Conservation (phyloP, 1,140 invertebrate species). For the Drosophila auraria region DNA sequence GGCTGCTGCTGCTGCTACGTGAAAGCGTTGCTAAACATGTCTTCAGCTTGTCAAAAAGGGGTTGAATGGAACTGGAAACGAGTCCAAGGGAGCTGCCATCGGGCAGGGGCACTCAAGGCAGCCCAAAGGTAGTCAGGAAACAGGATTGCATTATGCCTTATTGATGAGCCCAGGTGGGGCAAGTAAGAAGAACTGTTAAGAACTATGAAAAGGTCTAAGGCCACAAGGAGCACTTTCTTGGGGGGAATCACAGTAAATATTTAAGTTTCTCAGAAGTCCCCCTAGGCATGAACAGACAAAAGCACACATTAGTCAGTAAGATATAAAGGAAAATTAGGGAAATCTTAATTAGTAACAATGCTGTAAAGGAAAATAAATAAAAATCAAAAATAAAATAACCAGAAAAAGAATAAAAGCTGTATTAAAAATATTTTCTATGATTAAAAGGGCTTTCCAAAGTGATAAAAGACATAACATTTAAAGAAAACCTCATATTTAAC, state of each 20-base stretch:
- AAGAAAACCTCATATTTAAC: no score
- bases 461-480: no score
- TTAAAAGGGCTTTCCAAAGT: no score
- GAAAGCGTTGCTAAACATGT: slow-evolving; percentile 77
- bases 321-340: not conserved
- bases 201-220: not conserved
- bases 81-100: slow-evolving; percentile 3
- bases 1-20: slow-evolving; percentile 33
- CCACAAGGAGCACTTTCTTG: not conserved
- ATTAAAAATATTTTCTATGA: no score
- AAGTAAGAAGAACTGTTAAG: not conserved
- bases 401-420: no score
- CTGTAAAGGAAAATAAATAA: not conserved
- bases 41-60: slow-evolving; percentile 57
- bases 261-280: not conserved
- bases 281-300: not conserved
- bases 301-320: no score
- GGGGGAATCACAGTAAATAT: slow-evolving; percentile 4
- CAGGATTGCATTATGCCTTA: slow-evolving; percentile 63
- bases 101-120: slow-evolving; percentile 21
- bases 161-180: slow-evolving; percentile 50
- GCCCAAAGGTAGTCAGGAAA: slow-evolving; percentile 24
- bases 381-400: no score
- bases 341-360: not conserved
- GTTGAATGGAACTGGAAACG: slow-evolving; percentile 11